These are phyloP conservation scores for Platichthys stellatus DNA, from an alignment of 2,113 vertebrate species.

Conservation along the genomic window DNA sequence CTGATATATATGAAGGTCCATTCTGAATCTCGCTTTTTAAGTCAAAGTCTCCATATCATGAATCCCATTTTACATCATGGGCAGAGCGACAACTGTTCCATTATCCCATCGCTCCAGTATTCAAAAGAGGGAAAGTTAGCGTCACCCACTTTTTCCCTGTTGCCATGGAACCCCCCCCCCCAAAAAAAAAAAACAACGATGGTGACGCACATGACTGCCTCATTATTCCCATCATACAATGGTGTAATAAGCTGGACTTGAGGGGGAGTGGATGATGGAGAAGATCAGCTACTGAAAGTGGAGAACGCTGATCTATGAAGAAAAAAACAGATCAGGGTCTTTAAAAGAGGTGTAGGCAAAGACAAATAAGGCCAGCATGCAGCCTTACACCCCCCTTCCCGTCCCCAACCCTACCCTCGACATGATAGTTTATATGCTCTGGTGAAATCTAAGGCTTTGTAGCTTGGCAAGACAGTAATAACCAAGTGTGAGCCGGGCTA, in stretches of 20 bases:
- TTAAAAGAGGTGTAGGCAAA: too few relatives aligned
- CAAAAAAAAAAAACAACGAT: conserved; percentile 71
- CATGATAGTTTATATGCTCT: background rate
- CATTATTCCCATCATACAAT: conserved; percentile 50
- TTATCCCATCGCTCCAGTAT: conserved; percentile 42
- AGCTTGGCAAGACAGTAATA: conserved; percentile 31
- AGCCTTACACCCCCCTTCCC: background rate
- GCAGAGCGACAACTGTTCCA: conserved; percentile 55
- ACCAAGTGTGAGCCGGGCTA: conserved; percentile 14
- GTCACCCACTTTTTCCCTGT: conserved; percentile 54
- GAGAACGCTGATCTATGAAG: conserved; percentile 35
- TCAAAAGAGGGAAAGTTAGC: conserved; percentile 63
- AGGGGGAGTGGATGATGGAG: conserved; percentile 33
- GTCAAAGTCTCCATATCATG: conserved; percentile 12
- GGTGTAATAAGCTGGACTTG: conserved; percentile 26
- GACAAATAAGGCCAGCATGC: background rate
- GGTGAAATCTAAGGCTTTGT: conserved; percentile 7
- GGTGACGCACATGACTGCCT: conserved; percentile 58
- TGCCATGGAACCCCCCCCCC: conserved; percentile 52
- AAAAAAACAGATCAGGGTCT: conserved; percentile 2
- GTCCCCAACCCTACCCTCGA: background rate
- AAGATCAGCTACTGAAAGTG: conserved; percentile 35
- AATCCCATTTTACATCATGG: conserved; percentile 33
- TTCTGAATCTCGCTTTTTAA: background rate
- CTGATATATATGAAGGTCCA: background rate